Conservation (phyloP, 2,113 vertebrate species). For the Tamias sibiricus region DNA sequence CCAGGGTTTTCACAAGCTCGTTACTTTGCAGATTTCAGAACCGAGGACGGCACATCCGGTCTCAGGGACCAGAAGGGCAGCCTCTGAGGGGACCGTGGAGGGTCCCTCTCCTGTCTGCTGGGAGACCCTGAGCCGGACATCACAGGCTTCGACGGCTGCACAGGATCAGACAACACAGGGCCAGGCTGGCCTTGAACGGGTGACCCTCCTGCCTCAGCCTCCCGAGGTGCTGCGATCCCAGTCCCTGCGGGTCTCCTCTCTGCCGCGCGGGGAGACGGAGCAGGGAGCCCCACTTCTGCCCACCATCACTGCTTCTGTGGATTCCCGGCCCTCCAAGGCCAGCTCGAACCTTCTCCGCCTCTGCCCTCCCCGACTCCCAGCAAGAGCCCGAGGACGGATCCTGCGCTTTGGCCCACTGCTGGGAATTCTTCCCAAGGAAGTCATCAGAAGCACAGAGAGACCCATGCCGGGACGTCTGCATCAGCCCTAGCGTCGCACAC, state of each 20-base stretch:
- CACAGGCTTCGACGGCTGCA: background rate
- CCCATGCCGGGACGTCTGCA: background rate
- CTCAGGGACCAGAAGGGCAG: background rate
- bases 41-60: accelerated
- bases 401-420: background rate
- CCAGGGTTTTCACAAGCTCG: background rate
- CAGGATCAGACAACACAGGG: background rate
- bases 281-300: background rate
- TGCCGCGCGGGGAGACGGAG: background rate
- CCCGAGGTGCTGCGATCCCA: too few species aligned
- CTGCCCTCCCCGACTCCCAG: accelerated
- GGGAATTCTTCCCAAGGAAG: background rate
- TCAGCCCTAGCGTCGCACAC: background rate
- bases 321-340: background rate
- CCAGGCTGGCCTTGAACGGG: background rate
- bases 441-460: background rate
- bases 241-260: background rate
- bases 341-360: background rate
- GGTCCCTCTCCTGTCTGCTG: background rate
- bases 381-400: background rate
- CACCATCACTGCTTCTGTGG: too few species aligned
- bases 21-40: background rate
- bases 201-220: too few species aligned
- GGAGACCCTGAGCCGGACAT: background rate
- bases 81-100: background rate